These are phyloP conservation scores for Tenthredo mesomela DNA, from an alignment of 2,888 invertebrate genomes.

Conservation along the genomic window DNA sequence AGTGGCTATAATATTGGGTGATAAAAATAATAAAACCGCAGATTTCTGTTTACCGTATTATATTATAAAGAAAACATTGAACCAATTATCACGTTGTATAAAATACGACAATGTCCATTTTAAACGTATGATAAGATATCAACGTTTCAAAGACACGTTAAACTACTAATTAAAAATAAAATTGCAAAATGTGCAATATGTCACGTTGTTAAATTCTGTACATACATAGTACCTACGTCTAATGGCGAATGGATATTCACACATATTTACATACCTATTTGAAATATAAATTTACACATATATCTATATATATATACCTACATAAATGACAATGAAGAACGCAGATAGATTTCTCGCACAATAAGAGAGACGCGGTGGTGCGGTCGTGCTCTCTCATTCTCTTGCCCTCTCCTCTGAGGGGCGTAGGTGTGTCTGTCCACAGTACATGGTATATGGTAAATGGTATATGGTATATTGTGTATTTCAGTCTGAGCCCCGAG, in stretches of 20 bases:
- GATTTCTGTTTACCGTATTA: background rate
- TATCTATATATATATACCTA: background rate
- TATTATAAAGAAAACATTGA: background rate
- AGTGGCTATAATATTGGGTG: background rate
- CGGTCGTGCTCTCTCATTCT: background rate
- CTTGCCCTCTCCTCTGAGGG: constrained; percentile 32
- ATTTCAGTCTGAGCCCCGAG: constrained; percentile 26
- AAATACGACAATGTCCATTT: background rate
- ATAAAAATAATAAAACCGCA: background rate
- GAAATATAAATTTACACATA: background rate
- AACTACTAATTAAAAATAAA: no score
- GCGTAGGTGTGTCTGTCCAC: constrained; percentile 43
- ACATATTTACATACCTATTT: background rate
- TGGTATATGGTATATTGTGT: background rate
- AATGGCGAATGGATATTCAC: background rate
- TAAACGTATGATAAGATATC: background rate
- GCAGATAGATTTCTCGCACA: constrained; percentile 6
- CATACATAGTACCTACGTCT: background rate
- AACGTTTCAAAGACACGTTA: no score
- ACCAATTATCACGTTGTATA: background rate
- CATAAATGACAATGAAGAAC: constrained; percentile 8
- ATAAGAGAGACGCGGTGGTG: background rate
- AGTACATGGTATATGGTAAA: background rate
- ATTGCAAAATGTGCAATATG: no score
- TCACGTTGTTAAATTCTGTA: background rate